Evolutionary conservation across 2,113 vertebrate species (phyloP).

Genomic region (Bucco capensis): DNA sequence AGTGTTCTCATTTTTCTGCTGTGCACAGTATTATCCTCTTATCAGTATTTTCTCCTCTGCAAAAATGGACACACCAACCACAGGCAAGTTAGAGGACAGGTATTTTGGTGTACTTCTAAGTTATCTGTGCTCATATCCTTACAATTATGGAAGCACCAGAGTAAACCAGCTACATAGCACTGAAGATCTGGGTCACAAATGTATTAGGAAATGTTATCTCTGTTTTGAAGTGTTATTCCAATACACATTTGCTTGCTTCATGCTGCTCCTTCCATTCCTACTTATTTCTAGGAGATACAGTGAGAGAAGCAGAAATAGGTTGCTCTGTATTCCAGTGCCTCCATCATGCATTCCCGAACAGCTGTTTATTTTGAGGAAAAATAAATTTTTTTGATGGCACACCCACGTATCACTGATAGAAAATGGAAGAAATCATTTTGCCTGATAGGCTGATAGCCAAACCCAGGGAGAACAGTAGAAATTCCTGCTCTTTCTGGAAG

Average conservation of each 20-base stretch:
- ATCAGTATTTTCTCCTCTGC: background rate
- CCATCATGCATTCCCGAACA: background rate
- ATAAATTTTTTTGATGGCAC: accelerated
- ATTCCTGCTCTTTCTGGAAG: background rate
- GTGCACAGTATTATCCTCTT: background rate
- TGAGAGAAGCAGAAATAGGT: background rate
- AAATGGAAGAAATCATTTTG: background rate
- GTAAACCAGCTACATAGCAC: background rate
- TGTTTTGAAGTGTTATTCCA: slow-evolving; percentile 8
- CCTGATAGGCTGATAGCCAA: background rate
- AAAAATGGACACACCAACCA: background rate
- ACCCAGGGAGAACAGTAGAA: background rate
- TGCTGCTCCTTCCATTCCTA: background rate
- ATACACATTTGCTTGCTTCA: background rate
- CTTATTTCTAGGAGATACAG: background rate
- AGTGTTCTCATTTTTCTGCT: background rate
- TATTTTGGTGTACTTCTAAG: background rate
- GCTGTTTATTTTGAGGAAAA: background rate
- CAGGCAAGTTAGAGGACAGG: background rate
- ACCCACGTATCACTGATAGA: background rate
- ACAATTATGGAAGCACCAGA: background rate
- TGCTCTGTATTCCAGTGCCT: background rate
- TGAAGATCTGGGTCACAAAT: background rate
- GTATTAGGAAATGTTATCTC: background rate
- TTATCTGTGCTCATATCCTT: background rate